These are phyloP conservation scores for Mus minutoides DNA, from an alignment of 2,797 vertebrate species.

Conservation along the genomic window DNA sequence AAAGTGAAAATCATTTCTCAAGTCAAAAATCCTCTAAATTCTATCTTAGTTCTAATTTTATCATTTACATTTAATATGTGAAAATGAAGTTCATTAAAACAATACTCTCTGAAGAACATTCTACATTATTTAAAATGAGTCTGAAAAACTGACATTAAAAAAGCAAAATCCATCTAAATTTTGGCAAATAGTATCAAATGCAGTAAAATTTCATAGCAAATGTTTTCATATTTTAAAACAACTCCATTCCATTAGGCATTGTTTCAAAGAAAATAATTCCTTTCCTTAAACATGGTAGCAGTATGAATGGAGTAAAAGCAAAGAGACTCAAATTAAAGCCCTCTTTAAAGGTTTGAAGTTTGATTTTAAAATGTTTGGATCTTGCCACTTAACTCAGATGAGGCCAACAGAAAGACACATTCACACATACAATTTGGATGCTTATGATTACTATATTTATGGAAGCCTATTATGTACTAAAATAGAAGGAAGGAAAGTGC, in stretches of 20 bases:
- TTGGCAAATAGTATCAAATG: slow-evolving; percentile 71
- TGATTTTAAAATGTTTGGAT: slow-evolving; percentile 56
- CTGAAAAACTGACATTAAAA: slow-evolving; percentile 73
- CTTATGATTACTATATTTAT: slow-evolving; percentile 32
- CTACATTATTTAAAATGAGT: slow-evolving; percentile 75
- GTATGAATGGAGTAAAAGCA: slow-evolving; percentile 50
- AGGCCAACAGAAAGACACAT: background rate
- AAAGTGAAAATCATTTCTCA: slow-evolving; percentile 49
- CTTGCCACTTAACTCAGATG: background rate
- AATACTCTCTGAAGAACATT: slow-evolving; percentile 71
- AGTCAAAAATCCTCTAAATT: slow-evolving; percentile 73
- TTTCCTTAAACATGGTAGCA: background rate
- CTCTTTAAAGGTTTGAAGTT: slow-evolving; percentile 34
- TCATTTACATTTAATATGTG: slow-evolving; percentile 77
- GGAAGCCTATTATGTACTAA: slow-evolving; percentile 31
- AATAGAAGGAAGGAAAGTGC: background rate
- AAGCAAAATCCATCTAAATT: slow-evolving; percentile 75
- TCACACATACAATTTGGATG: background rate
- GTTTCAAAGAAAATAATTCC: slow-evolving; percentile 62
- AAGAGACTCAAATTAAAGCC: slow-evolving; percentile 42
- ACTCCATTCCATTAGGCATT: slow-evolving; percentile 14
- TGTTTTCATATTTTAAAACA: slow-evolving; percentile 72
- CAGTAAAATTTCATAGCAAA: slow-evolving; percentile 72
- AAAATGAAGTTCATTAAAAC: slow-evolving; percentile 79
- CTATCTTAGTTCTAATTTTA: slow-evolving; percentile 83